A percentile compares a stretch with the other conserved stretches of the same genome.
Evolutionary conservation across 2,888 invertebrate species (phyloP).

Genomic region (Ethmia dodecea): DNA sequence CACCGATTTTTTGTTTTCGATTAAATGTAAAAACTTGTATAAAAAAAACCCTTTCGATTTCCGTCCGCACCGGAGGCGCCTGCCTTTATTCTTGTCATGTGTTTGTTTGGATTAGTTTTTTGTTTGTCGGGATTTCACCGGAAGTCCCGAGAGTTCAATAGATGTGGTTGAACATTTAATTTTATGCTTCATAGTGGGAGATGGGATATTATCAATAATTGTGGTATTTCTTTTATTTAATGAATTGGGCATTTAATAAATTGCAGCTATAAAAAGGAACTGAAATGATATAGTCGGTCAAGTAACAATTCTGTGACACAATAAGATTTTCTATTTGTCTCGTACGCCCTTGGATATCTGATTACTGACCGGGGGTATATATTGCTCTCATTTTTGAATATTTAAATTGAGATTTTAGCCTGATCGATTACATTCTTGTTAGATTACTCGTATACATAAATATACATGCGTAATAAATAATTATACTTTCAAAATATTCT

Average conservation of each 20-base stretch:
- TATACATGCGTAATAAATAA: too few relatives aligned
- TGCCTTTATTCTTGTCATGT: constrained; percentile 62
- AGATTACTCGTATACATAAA: too few relatives aligned
- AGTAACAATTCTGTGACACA: too few relatives aligned
- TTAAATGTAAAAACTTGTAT: constrained; percentile 34
- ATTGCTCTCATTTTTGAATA: too few relatives aligned
- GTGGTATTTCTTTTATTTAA: constrained; percentile 7
- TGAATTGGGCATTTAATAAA: constrained; percentile 11
- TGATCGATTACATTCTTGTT: too few relatives aligned
- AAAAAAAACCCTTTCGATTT: constrained; percentile 72
- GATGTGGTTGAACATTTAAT: constrained; percentile 47
- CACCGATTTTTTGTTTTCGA: constrained; percentile 48
- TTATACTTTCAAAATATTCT: too few relatives aligned
- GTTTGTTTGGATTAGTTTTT: constrained; percentile 64
- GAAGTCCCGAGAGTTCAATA: constrained; percentile 43
- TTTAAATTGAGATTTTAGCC: too few relatives aligned
- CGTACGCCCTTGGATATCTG: too few relatives aligned
- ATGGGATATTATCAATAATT: constrained; percentile 8
- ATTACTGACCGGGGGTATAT: too few relatives aligned
- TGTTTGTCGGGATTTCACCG: constrained; percentile 58
- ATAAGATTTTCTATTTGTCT: too few relatives aligned
- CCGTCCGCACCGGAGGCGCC: constrained; percentile 59
- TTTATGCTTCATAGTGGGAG: constrained; percentile 32
- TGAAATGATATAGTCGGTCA: too few relatives aligned
- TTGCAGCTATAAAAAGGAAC: too few relatives aligned